These are phyloP conservation scores for Condylura cristata DNA, from an alignment of 2,113 vertebrate genomes.

Conservation along the genomic window DNA sequence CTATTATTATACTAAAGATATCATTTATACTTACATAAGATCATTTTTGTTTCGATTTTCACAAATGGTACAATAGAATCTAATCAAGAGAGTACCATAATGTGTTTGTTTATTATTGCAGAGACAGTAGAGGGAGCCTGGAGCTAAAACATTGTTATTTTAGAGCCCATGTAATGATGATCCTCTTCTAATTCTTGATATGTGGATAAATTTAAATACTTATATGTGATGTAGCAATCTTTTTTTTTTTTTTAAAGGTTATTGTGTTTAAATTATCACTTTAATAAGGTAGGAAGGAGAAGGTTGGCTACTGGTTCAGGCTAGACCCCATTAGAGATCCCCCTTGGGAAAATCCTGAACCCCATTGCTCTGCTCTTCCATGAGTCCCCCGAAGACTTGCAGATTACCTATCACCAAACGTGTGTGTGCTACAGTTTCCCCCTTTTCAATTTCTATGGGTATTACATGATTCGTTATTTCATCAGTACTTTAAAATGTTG, in stretches of 20 bases:
- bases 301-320: background rate
- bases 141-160: constrained; percentile 61
- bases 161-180: background rate
- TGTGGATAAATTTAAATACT: constrained; percentile 40
- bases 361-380: background rate
- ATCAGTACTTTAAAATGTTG: background rate
- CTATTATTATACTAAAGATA: constrained; percentile 48
- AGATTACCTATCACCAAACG: background rate
- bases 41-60: constrained; percentile 32
- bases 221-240: background rate
- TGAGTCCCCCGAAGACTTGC: background rate
- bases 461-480: constrained; percentile 10
- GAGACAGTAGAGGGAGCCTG: constrained; percentile 80
- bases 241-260: background rate
- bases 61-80: background rate
- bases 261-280: constrained; percentile 33
- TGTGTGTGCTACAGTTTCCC: background rate
- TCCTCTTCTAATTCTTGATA: constrained; percentile 42
- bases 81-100: background rate
- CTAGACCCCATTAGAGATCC: background rate
- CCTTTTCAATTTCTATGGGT: background rate
- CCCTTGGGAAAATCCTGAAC: background rate
- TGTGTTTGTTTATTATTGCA: constrained; percentile 65
- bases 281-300: background rate
- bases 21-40: constrained; percentile 8